These are phyloP conservation scores for Euphonia xanthogaster DNA, from an alignment of 2,797 vertebrate species.

Conservation along the genomic window DNA sequence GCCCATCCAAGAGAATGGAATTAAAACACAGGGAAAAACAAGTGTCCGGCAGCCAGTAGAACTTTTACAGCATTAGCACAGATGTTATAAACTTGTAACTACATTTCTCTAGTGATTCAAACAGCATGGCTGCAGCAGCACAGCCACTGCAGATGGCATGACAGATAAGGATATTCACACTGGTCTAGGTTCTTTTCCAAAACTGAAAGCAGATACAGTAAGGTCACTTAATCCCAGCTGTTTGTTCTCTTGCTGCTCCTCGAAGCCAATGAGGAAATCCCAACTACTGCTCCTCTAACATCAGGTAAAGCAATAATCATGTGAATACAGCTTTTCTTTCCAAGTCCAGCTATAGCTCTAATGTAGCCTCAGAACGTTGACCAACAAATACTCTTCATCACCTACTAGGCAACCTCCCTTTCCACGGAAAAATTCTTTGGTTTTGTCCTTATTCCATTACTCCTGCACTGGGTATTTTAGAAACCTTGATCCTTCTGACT, in stretches of 20 bases:
- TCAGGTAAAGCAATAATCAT: background rate
- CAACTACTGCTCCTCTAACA: background rate
- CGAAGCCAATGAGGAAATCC: rapidly evolving
- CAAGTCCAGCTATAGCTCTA: background rate
- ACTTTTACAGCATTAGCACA: background rate
- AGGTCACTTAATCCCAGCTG: background rate
- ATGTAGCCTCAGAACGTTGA: background rate
- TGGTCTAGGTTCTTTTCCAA: background rate
- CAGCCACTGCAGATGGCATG: background rate
- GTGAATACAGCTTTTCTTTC: background rate
- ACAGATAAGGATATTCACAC: background rate
- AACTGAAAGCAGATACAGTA: background rate
- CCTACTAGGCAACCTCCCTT: background rate
- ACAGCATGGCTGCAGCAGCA: background rate
- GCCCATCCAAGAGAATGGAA: background rate
- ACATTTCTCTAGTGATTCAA: background rate
- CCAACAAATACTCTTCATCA: rapidly evolving
- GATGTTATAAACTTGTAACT: background rate
- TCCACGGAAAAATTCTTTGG: background rate
- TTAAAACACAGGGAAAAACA: background rate
- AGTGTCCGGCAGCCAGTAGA: background rate
- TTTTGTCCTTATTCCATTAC: background rate
- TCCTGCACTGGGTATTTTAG: background rate
- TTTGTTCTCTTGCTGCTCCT: background rate
- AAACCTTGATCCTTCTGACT: background rate